Conservation (phyloP, 2,888 invertebrate genomes). For the Creontiades dilutus region DNA sequence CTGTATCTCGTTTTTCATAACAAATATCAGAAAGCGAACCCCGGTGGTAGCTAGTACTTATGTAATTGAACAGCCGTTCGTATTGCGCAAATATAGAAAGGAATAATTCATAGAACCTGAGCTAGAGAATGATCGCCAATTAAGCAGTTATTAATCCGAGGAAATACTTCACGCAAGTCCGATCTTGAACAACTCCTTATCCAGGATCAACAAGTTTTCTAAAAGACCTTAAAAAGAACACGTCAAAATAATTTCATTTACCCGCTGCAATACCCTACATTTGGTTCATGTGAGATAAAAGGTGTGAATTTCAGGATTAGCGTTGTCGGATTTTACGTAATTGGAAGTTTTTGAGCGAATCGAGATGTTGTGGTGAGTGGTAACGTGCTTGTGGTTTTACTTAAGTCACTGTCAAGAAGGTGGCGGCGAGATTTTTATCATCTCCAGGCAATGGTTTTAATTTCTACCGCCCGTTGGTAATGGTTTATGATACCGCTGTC, state of each 20-base stretch:
- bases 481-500: neutral
- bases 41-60: neutral
- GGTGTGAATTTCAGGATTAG: neutral
- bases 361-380: neutral
- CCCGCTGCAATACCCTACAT: neutral
- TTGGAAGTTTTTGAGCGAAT: neutral
- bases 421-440: slow-evolving; percentile 2
- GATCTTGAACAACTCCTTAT: slow-evolving; percentile 5
- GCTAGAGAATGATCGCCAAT: slow-evolving; percentile 10
- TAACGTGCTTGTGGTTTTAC: slow-evolving; percentile 15
- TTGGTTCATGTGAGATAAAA: neutral
- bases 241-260: slow-evolving; percentile 12
- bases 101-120: neutral
- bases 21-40: too few relatives aligned
- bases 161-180: neutral
- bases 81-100: slow-evolving; percentile 1
- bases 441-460: neutral
- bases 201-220: neutral
- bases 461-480: neutral
- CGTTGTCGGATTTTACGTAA: neutral
- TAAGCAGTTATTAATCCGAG: slow-evolving; percentile 8
- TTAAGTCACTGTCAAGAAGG: slow-evolving; percentile 7
- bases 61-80: neutral
- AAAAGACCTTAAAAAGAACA: neutral
- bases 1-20: too few relatives aligned